A percentile compares a stretch with the other conserved stretches of the same genome.
These are phyloP conservation scores for Scylla paramamosain DNA, from an alignment of 1,140 invertebrate species.

Conservation along the genomic window DNA sequence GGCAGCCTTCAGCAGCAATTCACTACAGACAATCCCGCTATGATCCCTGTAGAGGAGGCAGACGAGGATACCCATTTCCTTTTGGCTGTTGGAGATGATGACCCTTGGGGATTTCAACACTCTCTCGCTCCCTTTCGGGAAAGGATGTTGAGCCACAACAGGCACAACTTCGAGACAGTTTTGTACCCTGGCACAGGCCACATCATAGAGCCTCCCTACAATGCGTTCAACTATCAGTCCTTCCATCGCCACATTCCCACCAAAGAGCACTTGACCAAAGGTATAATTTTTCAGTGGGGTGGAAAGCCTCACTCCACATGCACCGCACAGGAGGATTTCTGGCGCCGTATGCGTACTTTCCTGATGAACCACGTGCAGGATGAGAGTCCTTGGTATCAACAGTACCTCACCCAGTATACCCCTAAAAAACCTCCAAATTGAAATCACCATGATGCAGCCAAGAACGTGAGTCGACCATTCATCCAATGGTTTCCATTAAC, in stretches of 20 bases:
- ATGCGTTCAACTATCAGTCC: slow-evolving; percentile 40
- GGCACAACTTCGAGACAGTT: slow-evolving; percentile 68
- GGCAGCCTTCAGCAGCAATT: background rate
- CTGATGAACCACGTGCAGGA: slow-evolving; percentile 53
- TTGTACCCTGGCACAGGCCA: slow-evolving; percentile 72
- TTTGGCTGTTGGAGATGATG: slow-evolving; percentile 59
- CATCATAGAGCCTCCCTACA: slow-evolving; percentile 71
- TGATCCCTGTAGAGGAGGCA: slow-evolving; percentile 72
- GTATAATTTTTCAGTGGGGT: slow-evolving; percentile 59
- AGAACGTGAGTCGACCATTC: background rate
- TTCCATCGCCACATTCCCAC: slow-evolving; percentile 60
- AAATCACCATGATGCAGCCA: background rate
- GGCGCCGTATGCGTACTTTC: slow-evolving; percentile 62
- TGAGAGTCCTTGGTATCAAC: slow-evolving; percentile 60
- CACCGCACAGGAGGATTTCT: slow-evolving; percentile 71
- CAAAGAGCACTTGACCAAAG: background rate
- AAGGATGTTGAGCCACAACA: slow-evolving; percentile 54
- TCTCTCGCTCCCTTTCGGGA: slow-evolving; percentile 45
- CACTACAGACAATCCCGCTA: background rate
- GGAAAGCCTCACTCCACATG: slow-evolving; percentile 56
- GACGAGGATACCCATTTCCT: slow-evolving; percentile 73
- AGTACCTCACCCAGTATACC: slow-evolving; percentile 5
- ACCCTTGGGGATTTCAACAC: slow-evolving; percentile 29
- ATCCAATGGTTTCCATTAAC: background rate
- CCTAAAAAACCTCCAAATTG: background rate